Conservation (phyloP, 2,888 invertebrate genomes). For the Idaea straminata region DNA sequence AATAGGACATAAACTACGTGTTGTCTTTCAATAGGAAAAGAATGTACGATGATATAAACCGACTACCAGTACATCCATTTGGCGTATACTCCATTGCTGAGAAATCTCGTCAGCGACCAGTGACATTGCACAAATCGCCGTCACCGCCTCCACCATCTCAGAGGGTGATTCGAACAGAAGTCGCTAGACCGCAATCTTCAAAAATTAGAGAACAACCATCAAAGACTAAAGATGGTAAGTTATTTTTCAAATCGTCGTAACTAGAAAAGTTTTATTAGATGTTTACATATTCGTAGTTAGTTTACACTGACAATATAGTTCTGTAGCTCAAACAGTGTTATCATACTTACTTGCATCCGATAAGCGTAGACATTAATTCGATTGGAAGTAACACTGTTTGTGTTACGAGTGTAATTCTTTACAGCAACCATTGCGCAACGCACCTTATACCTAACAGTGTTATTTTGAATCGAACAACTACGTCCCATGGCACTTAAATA, state of each 20-base stretch:
- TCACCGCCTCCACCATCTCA: slow-evolving; percentile 52
- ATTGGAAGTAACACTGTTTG: slow-evolving; percentile 61
- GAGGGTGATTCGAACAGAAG: slow-evolving; percentile 41
- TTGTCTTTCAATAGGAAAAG: slow-evolving; percentile 50
- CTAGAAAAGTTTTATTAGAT: slow-evolving; percentile 1
- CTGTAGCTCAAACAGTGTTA: slow-evolving; percentile 50
- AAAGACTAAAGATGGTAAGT: slow-evolving; percentile 54
- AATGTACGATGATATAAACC: slow-evolving; percentile 52
- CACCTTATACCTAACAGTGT: slow-evolving; percentile 57
- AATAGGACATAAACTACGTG: not conserved
- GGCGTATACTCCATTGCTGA: slow-evolving; percentile 67
- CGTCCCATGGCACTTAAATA: slow-evolving; percentile 11
- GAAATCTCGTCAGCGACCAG: slow-evolving; percentile 42
- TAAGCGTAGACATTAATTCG: slow-evolving; percentile 15
- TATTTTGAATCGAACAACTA: slow-evolving; percentile 44
- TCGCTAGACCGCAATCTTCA: slow-evolving; percentile 42
- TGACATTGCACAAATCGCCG: slow-evolving; percentile 47
- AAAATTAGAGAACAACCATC: slow-evolving; percentile 50
- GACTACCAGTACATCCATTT: slow-evolving; percentile 57
- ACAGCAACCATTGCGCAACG: slow-evolving; percentile 47
- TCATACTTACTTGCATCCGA: slow-evolving; percentile 22
- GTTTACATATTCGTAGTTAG: not conserved
- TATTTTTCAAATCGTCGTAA: slow-evolving; percentile 2
- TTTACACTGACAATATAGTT: slow-evolving; percentile 17
- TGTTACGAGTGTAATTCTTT: slow-evolving; percentile 34